A percentile compares a stretch with the other conserved stretches of the same genome.
Conservation (phyloP, 2,113 vertebrate genomes). For the Notarius quadriscutis region DNA sequence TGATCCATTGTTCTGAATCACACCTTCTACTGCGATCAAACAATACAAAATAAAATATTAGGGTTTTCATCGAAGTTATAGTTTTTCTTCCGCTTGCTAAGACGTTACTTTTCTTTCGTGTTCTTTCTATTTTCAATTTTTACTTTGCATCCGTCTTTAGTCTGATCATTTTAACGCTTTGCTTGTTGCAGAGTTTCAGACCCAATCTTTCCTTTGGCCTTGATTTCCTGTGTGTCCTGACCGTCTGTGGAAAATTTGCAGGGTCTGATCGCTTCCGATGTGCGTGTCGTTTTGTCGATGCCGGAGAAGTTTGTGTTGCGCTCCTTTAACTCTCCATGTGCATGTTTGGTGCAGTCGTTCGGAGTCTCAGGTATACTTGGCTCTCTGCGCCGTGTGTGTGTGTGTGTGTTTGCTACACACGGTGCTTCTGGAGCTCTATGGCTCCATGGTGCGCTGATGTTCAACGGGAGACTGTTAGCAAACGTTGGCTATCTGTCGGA, state of each 20-base stretch:
- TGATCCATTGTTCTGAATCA: too few species aligned
- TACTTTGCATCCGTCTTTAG: not conserved
- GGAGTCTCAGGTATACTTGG: not conserved
- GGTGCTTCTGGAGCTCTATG: not conserved
- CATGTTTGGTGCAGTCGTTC: not conserved
- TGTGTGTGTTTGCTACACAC: not conserved
- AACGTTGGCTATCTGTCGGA: not conserved
- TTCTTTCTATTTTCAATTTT: not conserved
- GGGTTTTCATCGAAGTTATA: too few species aligned
- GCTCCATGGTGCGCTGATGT: not conserved
- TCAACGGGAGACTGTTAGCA: not conserved
- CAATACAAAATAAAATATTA: too few species aligned
- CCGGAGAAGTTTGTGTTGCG: not conserved
- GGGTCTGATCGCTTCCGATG: not conserved
- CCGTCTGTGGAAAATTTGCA: not conserved
- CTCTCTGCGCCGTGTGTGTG: too few species aligned
- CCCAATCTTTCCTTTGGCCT: not conserved
- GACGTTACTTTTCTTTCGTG: not conserved
- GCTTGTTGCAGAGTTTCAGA: not conserved
- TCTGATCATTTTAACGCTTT: not conserved
- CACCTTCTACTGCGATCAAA: too few species aligned
- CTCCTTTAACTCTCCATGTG: not conserved
- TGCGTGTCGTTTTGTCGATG: not conserved
- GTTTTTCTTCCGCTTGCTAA: too few species aligned
- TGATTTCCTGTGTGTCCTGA: not conserved